Evolutionary conservation across 2,888 invertebrate species (phyloP).

Genomic region (Autographa pulchrina): DNA sequence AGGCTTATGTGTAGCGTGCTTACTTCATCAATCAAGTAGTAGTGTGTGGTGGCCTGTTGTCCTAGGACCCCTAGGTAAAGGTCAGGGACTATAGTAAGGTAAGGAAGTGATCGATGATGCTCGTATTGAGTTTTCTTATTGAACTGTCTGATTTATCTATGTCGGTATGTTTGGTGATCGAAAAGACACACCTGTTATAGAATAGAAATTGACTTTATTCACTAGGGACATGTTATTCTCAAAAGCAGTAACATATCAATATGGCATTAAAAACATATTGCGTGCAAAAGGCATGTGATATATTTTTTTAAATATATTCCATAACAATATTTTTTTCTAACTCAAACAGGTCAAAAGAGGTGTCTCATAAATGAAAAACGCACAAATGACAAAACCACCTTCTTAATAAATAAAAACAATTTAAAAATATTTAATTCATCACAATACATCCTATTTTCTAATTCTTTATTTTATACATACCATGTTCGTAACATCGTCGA

Average conservation of each 20-base stretch:
- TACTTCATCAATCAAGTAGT: constrained; percentile 37
- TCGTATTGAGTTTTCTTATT: constrained; percentile 15
- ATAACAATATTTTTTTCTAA: too few species aligned
- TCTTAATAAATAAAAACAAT: background rate
- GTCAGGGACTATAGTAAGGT: background rate
- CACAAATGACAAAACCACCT: too few species aligned
- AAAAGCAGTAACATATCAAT: too few species aligned
- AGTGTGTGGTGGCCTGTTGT: constrained; percentile 12
- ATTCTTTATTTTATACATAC: background rate
- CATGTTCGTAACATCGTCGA: constrained; percentile 20
- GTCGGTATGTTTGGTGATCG: background rate
- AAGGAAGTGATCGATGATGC: constrained; percentile 17
- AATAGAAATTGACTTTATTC: too few species aligned
- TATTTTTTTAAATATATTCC: too few species aligned
- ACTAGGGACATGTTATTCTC: too few species aligned
- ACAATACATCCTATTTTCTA: constrained; percentile 16
- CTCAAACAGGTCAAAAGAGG: too few species aligned
- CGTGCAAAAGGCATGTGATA: too few species aligned
- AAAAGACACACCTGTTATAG: too few species aligned
- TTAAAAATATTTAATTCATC: constrained; percentile 8
- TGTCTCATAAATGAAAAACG: too few species aligned
- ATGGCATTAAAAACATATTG: too few species aligned
- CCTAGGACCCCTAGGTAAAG: constrained; percentile 4
- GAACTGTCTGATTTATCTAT: background rate
- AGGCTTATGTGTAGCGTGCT: background rate